Base-by-base conservation (phyloP, 1,140 invertebrate genomes). In the Magallana gigas region DNA sequence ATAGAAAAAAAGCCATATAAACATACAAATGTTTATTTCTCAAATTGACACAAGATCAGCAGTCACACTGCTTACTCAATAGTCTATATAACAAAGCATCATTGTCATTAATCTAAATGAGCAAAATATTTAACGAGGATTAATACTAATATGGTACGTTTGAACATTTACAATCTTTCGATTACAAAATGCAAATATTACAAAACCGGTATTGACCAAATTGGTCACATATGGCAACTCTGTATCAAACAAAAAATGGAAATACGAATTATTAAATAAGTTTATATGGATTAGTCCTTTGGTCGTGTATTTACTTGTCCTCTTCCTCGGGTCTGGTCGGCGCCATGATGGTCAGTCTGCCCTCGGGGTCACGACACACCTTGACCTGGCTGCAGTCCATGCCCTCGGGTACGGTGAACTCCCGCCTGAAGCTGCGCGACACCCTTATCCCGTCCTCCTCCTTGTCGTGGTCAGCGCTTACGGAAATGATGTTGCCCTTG, bases 351-450 rank as follows among this genome's bases (percentile, higher is more conserved):
- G 48, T 58, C 48, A 57, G 48, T 0, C 18, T 16, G 5, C 81
- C 57, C 16, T 83, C n/a, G 8, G 48, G 81, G 14, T 83, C 81
- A 16, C 81, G 81, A 29, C 48, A 57, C 12, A 57, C 48, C 18
- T 83, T 56, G 81, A 83, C 81, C 48, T 83, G 81, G 18, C 57
- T 58, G 48, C 48, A 57, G n/a, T 58, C 57, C 57, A 83, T 58
- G 9, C 57, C 57, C 14, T 58, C 48, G 5, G 81, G 81, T 0
- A 83, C 48, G 81, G 81, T 83, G n/a, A 57, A 83, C 81, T 57
- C 57, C 57, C 81, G 48, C 7, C 57, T 9, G 57, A 83, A 83
- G 81, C 48, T 57, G 48, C 81, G 81, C 3, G 36, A 57, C 48
- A 58, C 48, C 6, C 57, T n/a, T 9, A 83, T 23, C 57, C 81